Evolutionary conservation across 2,113 vertebrate genomes (phyloP), one percentile per base, ranked within the genome.

Genomic region (Pterophyllum scalare): DNA sequence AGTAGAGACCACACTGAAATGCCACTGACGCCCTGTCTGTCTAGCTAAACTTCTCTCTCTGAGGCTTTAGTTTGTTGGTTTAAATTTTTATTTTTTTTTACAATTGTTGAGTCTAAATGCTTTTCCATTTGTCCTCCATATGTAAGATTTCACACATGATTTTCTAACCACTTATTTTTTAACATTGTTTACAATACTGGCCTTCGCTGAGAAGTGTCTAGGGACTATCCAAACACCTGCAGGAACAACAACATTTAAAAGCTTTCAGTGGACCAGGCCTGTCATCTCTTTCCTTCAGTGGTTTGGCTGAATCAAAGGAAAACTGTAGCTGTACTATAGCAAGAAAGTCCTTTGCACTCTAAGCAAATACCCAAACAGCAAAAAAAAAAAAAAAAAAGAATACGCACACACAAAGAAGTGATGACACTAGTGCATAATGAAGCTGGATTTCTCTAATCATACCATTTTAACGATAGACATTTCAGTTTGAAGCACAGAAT

Each of bases 201-300:
- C 81, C 61, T 70, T 26, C 81, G 86, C 78, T 59, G n/a, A 20
- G 7, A 46, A 81, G 61, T 61, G 56, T 87, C 56, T 58, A 33
- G 40, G 59, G 84, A 77, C 89, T 81, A 87, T 77, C 52, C 75
- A 87, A 90, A 91, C 93, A 94, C 92, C 89, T 93, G 91, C 83
- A 85, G 88, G 82, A 94, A 91, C 92, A 93, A 94, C 90, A 91
- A 80, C 43, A 65, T 86, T 94, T 91, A 93, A 93, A 93, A 93
- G 91, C 93, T 90, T 92, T 91, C 88, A 67, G 87, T 90, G 87
- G 59, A 84, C 76, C 75, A 75, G 61, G 86, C 88, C 83, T 80
- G 82, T 88, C 88, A 89, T 86, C 81, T 87, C 57, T 88, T 59
- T 70, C 58, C 85, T 77, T 86, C 84, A 65, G 81, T 88, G 89